These are phyloP conservation scores for Onychomys leucogaster DNA, from an alignment of 2,797 vertebrate genomes.

Conservation along the genomic window DNA sequence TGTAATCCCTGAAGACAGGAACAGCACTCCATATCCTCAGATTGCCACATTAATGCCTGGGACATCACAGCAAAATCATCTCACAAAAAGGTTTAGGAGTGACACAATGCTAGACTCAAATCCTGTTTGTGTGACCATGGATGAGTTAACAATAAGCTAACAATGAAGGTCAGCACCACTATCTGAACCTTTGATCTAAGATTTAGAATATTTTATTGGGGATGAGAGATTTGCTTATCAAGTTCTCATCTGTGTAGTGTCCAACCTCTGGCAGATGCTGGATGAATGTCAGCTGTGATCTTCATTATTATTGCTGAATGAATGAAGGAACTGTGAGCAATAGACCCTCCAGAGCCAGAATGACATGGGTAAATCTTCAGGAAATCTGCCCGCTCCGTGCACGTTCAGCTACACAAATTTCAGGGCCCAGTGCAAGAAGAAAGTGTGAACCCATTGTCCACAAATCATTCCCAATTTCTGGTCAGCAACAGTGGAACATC, in stretches of 20 bases:
- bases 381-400: not conserved
- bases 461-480: not conserved
- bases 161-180: not conserved
- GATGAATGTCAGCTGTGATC: not conserved
- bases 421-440: not conserved
- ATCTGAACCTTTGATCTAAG: not conserved
- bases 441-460: not conserved
- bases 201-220: not conserved
- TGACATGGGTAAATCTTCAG: not conserved
- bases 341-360: not conserved
- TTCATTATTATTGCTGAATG: not conserved
- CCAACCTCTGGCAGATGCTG: not conserved
- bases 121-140: not conserved
- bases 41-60: not conserved
- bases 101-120: not conserved
- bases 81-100: not conserved
- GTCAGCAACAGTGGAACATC: not conserved
- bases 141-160: not conserved
- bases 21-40: not conserved
- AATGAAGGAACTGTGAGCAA: not conserved
- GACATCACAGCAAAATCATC: not conserved
- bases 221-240: conserved; percentile 7
- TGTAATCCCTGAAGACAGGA: not conserved
- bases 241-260: not conserved
- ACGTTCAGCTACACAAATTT: not conserved